Evolutionary conservation across 2,888 invertebrate species (phyloP).

Genomic region (Proisotoma minuta): DNA sequence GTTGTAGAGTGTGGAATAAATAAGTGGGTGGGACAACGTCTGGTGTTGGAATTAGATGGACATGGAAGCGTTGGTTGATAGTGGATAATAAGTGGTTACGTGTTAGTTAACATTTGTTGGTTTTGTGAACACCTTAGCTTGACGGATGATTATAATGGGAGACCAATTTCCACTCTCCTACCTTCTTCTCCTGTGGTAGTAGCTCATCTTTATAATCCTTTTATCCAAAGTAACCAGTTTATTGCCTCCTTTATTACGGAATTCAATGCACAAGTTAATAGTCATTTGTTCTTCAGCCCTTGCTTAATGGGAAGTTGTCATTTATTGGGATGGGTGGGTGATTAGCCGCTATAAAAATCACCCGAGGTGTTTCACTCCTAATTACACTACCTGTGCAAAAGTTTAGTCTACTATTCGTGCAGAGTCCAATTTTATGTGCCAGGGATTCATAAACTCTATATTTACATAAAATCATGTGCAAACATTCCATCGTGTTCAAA

Average conservation of each 20-base stretch:
- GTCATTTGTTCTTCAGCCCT: background rate
- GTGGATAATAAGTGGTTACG: background rate
- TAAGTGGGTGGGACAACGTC: background rate
- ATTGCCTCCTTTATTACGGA: background rate
- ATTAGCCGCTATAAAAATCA: too few relatives aligned
- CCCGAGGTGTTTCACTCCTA: too few relatives aligned
- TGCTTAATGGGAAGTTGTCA: background rate
- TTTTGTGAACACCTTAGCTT: constrained; percentile 1
- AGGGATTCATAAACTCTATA: too few relatives aligned
- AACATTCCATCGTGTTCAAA: too few relatives aligned
- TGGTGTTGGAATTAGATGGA: background rate
- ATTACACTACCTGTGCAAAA: too few relatives aligned
- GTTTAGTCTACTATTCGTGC: too few relatives aligned
- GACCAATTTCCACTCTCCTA: background rate
- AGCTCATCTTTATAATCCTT: background rate
- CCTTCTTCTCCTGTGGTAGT: background rate
- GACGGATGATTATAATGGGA: background rate
- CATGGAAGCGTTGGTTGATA: background rate
- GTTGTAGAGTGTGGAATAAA: too few relatives aligned
- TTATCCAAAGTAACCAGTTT: background rate
- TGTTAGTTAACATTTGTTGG: constrained; percentile 2
- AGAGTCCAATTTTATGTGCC: too few relatives aligned
- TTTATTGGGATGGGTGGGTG: too few relatives aligned
- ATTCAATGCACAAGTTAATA: background rate
- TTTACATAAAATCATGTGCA: too few relatives aligned